Conservation (phyloP, 2,888 invertebrate genomes). For the Trypoxylon attenuatum region DNA sequence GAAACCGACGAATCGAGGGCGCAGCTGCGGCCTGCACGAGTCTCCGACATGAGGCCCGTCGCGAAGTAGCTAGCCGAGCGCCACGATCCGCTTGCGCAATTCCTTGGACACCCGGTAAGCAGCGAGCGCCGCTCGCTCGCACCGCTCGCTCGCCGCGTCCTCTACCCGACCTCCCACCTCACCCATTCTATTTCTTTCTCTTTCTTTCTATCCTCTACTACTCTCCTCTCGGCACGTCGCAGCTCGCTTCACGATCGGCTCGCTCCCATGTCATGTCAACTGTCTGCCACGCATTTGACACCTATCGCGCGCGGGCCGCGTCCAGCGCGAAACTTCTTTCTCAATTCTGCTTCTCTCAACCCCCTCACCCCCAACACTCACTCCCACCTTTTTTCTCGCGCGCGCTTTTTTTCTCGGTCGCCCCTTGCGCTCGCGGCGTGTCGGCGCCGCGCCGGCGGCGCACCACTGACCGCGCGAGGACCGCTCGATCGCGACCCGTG, state of each 20-base stretch:
- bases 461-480: background rate
- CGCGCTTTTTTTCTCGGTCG: slow-evolving; percentile 4
- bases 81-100: slow-evolving; percentile 48
- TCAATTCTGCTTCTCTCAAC: no score
- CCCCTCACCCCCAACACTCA: no score
- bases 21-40: slow-evolving; percentile 21
- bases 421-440: background rate
- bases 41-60: background rate
- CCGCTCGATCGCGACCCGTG: background rate
- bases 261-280: slow-evolving; percentile 67
- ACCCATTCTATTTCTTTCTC: no score
- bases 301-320: slow-evolving; percentile 31
- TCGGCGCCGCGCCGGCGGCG: no score
- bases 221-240: no score
- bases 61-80: background rate
- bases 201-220: no score
- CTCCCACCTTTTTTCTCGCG: slow-evolving; percentile 15
- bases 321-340: slow-evolving; percentile 5
- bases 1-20: background rate
- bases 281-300: slow-evolving; percentile 65
- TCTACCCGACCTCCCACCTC: slow-evolving; percentile 25
- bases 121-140: slow-evolving; percentile 15
- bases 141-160: slow-evolving; percentile 22
- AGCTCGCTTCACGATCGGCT: no score
- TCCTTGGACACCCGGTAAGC: slow-evolving; percentile 16